Evolutionary conservation across 2,113 vertebrate genomes (phyloP).

Genomic region (Centropus unirufus): DNA sequence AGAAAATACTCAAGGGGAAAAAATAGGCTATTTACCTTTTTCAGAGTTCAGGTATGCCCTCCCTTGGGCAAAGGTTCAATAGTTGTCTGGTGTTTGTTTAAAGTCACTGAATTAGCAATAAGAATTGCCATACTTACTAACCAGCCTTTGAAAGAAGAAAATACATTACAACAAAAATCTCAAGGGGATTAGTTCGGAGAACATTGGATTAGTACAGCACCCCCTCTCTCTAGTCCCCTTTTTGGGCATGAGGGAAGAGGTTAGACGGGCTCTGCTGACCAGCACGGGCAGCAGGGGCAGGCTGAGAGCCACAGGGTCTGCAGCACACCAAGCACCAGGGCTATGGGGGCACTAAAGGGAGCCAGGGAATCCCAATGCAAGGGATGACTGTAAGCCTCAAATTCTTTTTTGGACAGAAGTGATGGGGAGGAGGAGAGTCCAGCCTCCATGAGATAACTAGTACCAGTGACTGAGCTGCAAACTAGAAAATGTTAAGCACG

Average conservation of each 20-base stretch:
- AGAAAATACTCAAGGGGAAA: neutral
- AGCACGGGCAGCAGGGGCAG: accelerated
- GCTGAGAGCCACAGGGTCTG: accelerated
- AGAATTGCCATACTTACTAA: neutral
- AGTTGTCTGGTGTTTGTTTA: slow-evolving; percentile 1
- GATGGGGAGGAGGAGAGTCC: neutral
- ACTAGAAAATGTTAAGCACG: neutral
- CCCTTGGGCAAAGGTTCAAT: neutral
- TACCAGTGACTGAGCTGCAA: neutral
- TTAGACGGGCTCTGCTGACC: accelerated
- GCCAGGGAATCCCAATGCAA: neutral
- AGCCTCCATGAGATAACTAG: neutral
- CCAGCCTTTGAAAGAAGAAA: neutral
- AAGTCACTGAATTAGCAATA: neutral
- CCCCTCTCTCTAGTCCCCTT: neutral
- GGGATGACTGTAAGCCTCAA: neutral
- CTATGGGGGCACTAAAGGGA: neutral
- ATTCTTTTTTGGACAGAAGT: neutral
- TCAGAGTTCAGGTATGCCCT: neutral
- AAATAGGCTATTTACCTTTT: neutral
- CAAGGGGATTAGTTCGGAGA: neutral
- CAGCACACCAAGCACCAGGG: accelerated
- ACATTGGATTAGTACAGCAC: neutral
- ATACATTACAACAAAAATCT: neutral
- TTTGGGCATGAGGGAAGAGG: neutral